Percentiles rank a stretch among this genome's conserved stretches.
These are phyloP conservation scores for Cremastinae sp. DNA, from an alignment of 2,888 invertebrate species.

Conservation along the genomic window DNA sequence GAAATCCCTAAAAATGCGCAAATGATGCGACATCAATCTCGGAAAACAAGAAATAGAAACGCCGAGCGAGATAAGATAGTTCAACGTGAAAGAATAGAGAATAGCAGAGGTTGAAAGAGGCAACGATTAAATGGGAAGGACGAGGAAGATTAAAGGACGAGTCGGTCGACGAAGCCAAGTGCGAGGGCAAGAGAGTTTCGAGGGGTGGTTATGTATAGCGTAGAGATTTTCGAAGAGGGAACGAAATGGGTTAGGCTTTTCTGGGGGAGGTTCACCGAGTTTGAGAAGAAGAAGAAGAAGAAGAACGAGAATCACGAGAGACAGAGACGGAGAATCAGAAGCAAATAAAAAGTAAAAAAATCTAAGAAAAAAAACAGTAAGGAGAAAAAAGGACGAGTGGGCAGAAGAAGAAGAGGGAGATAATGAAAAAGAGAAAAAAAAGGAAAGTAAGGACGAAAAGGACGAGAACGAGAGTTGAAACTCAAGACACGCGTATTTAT, in stretches of 20 bases:
- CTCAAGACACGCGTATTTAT: slow-evolving; percentile 39
- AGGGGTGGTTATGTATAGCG: too few relatives aligned
- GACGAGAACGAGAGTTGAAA: slow-evolving; percentile 55
- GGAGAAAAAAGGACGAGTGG: not conserved
- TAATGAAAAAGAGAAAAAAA: not conserved
- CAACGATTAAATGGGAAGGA: not conserved
- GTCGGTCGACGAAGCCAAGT: not conserved
- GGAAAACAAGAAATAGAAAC: too few relatives aligned
- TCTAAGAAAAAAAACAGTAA: not conserved
- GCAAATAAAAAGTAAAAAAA: not conserved
- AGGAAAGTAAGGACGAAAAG: slow-evolving; percentile 23
- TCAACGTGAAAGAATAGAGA: too few relatives aligned
- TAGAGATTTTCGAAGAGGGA: too few relatives aligned
- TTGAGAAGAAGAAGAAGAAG: not conserved
- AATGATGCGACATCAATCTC: too few relatives aligned
- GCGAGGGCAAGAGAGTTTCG: not conserved
- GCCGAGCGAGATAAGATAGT: too few relatives aligned
- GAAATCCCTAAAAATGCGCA: too few relatives aligned
- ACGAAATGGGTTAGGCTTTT: not conserved
- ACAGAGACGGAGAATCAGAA: not conserved
- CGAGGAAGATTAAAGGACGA: not conserved
- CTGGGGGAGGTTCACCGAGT: not conserved
- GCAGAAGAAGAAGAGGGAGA: not conserved
- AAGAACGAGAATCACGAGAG: too few relatives aligned
- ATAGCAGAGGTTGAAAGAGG: not conserved